Conservation (phyloP, 2,113 vertebrate genomes). For the Enhydra lutris region DNA sequence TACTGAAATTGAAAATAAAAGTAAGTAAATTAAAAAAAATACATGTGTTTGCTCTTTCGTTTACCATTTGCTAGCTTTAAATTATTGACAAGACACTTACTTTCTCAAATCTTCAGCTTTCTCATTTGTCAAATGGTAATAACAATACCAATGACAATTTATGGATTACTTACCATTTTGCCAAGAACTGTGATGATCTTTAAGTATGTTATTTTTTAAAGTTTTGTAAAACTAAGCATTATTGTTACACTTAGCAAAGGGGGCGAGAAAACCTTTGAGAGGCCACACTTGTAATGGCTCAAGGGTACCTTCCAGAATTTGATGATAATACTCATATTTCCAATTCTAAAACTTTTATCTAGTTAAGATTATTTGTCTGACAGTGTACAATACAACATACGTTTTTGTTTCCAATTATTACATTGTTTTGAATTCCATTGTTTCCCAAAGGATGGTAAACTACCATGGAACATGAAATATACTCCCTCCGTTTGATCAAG, state of each 20-base stretch:
- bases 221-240: not conserved
- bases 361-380: not conserved
- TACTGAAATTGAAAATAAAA: too few relatives aligned
- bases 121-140: not conserved
- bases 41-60: not conserved
- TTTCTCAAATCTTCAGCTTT: not conserved
- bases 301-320: not conserved
- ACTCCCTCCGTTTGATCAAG: not conserved
- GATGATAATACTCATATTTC: accelerated
- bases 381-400: not conserved
- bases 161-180: not conserved
- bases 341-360: not conserved
- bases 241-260: not conserved
- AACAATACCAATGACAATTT: not conserved
- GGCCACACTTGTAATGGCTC: too few relatives aligned
- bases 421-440: not conserved
- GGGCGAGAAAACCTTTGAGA: not conserved
- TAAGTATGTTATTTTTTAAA: not conserved
- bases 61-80: not conserved
- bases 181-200: not conserved
- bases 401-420: not conserved
- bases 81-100: not conserved
- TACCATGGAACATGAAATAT: not conserved
- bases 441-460: not conserved
- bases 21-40: too few relatives aligned